Base-by-base conservation (phyloP, 2,888 invertebrate species). In the Adela reaumurella region DNA sequence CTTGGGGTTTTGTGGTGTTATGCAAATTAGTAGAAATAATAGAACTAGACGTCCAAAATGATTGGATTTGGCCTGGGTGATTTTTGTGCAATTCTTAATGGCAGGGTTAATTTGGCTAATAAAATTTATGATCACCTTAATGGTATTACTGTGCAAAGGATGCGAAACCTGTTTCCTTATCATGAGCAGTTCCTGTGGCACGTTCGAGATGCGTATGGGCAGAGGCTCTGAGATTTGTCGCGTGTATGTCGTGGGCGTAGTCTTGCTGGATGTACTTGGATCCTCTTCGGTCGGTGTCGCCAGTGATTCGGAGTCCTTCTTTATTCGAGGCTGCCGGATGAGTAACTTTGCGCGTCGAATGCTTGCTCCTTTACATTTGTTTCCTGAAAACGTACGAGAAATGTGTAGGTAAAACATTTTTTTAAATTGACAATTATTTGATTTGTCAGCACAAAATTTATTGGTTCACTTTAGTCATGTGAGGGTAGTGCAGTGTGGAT, bases 271-370 rank as follows among this genome's bases (percentile, higher is more conserved):
- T 16, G 43, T 43, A 10, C 18, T 19, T 10, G 43, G 6, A 17
- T 43, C 43, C n/a, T 43, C 43, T 14, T 43, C 43, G 3, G 43
- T 17, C 10, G 43, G 17, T 11, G 43, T 19, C 3, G 17, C 43
- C 2, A 43, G 6, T 3, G 43, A 43, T 56, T 86, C 86, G 54
- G 78, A 78, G 55, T 87, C 86, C 47, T 84, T 80, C 62, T 87
- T 88, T 49, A 87, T 81, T 45, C 86, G 73, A 17, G 83, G 84
- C 58, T 88, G 88, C 42, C 88, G 76, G 65, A 85, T 86, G 45
- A 88, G 68, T 50, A 85, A 78, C 42, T 87, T 80, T 52, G 84
- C 83, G 50, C 86, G 73, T 65, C 85, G 86, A 14, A 8, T 35
- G 14, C 81, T 79, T 44, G 83, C 84, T 72, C 83, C 76, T 17